Percentiles rank a stretch among this genome's conserved stretches.
These are phyloP conservation scores for Craniophora ligustri DNA, from an alignment of 2,888 invertebrate genomes.

Conservation along the genomic window DNA sequence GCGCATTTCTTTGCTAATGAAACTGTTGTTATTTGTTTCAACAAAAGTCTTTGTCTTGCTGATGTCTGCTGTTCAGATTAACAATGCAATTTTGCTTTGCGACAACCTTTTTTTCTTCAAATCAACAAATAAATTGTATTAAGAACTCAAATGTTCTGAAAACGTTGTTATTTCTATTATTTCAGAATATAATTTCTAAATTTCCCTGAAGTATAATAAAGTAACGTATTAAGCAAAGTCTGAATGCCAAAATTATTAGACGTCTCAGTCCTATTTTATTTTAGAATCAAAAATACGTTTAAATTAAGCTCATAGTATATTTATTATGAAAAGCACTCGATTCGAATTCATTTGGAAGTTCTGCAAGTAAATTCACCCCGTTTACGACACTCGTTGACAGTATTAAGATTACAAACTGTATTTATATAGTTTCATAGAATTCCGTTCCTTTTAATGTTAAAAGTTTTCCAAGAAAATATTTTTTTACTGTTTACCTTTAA, in stretches of 20 bases:
- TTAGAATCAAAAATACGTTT: not conserved
- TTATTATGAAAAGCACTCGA: slow-evolving; percentile 40
- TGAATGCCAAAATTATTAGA: not conserved
- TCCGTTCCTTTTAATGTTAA: slow-evolving; percentile 11
- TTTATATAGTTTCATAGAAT: slow-evolving; percentile 36
- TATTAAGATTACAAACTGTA: slow-evolving; percentile 40
- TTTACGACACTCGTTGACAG: slow-evolving; percentile 37
- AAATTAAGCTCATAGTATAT: slow-evolving; percentile 17
- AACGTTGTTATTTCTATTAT: slow-evolving; percentile 23
- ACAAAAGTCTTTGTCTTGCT: slow-evolving; percentile 56
- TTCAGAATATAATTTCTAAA: slow-evolving; percentile 11
- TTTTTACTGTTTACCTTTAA: slow-evolving; percentile 20
- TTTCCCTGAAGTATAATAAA: slow-evolving; percentile 9
- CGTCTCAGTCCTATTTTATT: slow-evolving; percentile 1
- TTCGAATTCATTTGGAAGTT: slow-evolving; percentile 41
- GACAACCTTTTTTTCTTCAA: slow-evolving; percentile 40
- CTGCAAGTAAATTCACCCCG: slow-evolving; percentile 40
- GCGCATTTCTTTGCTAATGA: slow-evolving; percentile 75
- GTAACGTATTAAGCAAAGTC: not conserved
- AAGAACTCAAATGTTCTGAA: slow-evolving; percentile 38
- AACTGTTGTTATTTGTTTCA: slow-evolving; percentile 67
- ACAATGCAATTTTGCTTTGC: slow-evolving; percentile 47
- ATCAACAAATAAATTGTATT: slow-evolving; percentile 46
- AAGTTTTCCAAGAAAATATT: slow-evolving; percentile 19
- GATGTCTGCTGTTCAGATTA: slow-evolving; percentile 44